phyloP scores from a whole-genome alignment of 2,888 invertebrate species.

The Cetonia aurata region DNA sequence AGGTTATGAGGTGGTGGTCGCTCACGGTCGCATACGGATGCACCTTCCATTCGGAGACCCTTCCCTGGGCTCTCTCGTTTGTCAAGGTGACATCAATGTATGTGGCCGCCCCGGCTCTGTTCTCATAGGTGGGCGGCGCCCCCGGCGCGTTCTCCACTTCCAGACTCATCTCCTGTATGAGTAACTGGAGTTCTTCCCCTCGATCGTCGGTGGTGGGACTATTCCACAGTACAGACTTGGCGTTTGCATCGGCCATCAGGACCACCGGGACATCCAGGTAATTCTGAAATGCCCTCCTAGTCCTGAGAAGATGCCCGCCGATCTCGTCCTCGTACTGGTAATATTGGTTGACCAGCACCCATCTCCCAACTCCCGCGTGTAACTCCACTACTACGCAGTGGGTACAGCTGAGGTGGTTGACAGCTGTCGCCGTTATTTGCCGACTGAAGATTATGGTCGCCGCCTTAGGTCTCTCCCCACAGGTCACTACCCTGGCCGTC shows the following conservation, averaged over 20 bases:
- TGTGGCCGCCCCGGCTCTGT: slow-evolving; percentile 1
- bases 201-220: slow-evolving; percentile 14
- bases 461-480: slow-evolving; percentile 4
- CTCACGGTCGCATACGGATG: not conserved
- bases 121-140: slow-evolving; percentile 17
- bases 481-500: not conserved
- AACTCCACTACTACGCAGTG: slow-evolving; percentile 14
- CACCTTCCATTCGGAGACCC: slow-evolving; percentile 15
- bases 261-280: not conserved
- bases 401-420: not conserved
- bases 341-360: slow-evolving; percentile 17
- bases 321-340: slow-evolving; percentile 18
- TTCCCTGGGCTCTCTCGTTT: not conserved
- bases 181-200: slow-evolving; percentile 28
- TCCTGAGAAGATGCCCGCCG: not conserved
- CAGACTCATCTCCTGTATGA: slow-evolving; percentile 17
- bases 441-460: slow-evolving; percentile 20
- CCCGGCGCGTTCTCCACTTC: slow-evolving; percentile 10
- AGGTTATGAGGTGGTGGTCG: slow-evolving; percentile 20
- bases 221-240: slow-evolving; percentile 30
- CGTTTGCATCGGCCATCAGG: slow-evolving; percentile 36
- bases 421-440: not conserved
- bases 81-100: slow-evolving; percentile 32
- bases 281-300: not conserved
- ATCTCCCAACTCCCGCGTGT: not conserved